Percentiles rank a stretch among this genome's conserved stretches.
Conservation (phyloP, 2,888 invertebrate genomes). For the Callinectes sapidus region DNA sequence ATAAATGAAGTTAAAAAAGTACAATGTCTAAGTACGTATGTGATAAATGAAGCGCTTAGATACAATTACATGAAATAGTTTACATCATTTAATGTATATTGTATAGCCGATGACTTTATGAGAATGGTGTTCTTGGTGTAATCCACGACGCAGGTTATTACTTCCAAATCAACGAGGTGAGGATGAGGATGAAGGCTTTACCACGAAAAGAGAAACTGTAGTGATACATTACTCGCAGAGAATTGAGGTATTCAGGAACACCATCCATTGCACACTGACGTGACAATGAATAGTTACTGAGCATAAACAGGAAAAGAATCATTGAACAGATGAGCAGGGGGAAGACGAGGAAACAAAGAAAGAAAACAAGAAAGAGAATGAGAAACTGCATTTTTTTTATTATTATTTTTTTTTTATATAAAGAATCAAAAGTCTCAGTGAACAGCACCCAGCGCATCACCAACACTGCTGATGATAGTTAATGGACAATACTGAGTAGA, state of each 20-base stretch:
- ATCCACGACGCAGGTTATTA: not conserved
- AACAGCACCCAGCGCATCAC: too few relatives aligned
- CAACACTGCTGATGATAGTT: too few relatives aligned
- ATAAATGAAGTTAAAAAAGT: not conserved
- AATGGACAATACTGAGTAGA: not conserved
- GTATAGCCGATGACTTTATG: not conserved
- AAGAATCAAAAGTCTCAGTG: too few relatives aligned
- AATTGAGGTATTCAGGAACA: not conserved
- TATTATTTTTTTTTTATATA: too few relatives aligned
- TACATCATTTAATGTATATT: too few relatives aligned
- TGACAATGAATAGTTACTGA: not conserved
- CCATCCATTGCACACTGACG: not conserved
- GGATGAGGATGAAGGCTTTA: not conserved
- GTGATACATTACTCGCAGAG: not conserved
- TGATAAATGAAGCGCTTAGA: not conserved
- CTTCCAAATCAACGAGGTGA: not conserved
- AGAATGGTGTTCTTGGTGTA: not conserved
- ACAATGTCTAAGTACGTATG: not conserved
- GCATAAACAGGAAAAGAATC: not conserved
- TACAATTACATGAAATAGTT: too few relatives aligned
- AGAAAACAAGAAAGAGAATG: not conserved
- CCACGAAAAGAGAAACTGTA: not conserved
- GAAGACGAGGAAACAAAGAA: not conserved
- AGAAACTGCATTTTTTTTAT: not conserved
- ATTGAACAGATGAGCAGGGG: not conserved